Percentiles rank a stretch among this genome's conserved stretches.
Conservation (phyloP, 2,113 vertebrate genomes). For the Odocoileus hemionus region DNA sequence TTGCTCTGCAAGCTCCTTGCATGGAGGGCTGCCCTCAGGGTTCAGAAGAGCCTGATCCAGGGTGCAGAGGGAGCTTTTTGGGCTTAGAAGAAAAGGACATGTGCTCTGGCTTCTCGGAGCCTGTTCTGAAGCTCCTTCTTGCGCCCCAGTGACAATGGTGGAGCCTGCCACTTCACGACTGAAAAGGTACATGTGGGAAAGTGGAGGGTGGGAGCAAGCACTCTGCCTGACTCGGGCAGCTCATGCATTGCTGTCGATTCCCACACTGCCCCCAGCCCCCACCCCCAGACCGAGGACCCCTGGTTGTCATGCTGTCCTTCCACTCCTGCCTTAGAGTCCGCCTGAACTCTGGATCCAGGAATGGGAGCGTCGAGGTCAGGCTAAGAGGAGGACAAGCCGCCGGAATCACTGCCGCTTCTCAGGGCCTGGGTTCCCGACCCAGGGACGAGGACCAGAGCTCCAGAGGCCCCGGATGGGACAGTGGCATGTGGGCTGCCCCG, state of each 20-base stretch:
- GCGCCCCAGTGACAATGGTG: not conserved
- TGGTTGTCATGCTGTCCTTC: not conserved
- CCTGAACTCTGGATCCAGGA: not conserved
- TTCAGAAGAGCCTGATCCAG: not conserved
- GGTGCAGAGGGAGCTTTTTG: not conserved
- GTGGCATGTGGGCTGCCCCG: too few relatives aligned
- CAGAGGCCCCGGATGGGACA: not conserved
- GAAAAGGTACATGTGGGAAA: not conserved
- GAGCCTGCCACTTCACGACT: not conserved
- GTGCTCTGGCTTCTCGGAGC: not conserved
- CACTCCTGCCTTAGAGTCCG: not conserved
- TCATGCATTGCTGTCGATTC: not conserved
- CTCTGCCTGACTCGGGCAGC: too few relatives aligned
- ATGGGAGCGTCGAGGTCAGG: rapidly evolving
- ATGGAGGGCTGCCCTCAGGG: not conserved
- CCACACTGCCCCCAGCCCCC: not conserved
- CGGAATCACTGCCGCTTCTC: not conserved
- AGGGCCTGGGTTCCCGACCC: not conserved
- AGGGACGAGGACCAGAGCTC: not conserved
- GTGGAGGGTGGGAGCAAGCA: rapidly evolving
- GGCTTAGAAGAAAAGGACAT: not conserved
- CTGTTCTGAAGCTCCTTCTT: not conserved
- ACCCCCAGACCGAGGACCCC: not conserved
- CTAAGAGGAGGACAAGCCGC: not conserved
- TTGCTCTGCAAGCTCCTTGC: not conserved